Evolutionary conservation across 2,888 invertebrate species (phyloP).

Genomic region (Byasa hedistus): DNA sequence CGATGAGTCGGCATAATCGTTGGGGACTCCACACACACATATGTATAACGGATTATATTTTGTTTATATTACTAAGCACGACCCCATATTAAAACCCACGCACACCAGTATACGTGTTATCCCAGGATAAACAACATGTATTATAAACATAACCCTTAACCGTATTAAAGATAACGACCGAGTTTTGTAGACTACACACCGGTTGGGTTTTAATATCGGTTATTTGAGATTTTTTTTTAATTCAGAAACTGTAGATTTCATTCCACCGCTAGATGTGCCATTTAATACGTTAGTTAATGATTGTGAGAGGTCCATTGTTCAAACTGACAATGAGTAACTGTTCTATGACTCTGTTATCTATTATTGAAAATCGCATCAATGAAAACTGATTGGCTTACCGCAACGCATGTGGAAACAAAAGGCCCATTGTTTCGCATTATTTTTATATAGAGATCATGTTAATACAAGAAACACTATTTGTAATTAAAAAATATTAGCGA

Average conservation of each 20-base stretch:
- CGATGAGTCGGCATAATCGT: slow-evolving; percentile 31
- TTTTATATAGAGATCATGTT: background rate
- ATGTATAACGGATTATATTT: slow-evolving; percentile 32
- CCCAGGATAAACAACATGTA: slow-evolving; percentile 37
- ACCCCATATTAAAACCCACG: slow-evolving; percentile 55
- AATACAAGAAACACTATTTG: background rate
- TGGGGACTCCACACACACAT: slow-evolving; percentile 33
- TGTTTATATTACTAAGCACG: slow-evolving; percentile 57
- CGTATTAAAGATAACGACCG: slow-evolving; percentile 30
- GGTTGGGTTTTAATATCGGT: slow-evolving; percentile 21
- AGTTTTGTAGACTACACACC: slow-evolving; percentile 12
- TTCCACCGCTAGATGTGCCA: slow-evolving; percentile 17
- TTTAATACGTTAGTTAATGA: slow-evolving; percentile 33
- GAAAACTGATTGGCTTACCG: slow-evolving; percentile 21
- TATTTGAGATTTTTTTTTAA: slow-evolving; percentile 9
- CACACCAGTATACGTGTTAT: slow-evolving; percentile 45
- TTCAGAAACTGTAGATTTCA: slow-evolving; percentile 15
- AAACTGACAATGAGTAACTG: slow-evolving; percentile 35
- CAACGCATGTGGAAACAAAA: slow-evolving; percentile 18
- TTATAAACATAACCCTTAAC: slow-evolving; percentile 35
- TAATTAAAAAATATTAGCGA: background rate
- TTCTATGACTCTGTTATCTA: slow-evolving; percentile 29
- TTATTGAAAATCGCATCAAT: slow-evolving; percentile 29
- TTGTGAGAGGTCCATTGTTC: slow-evolving; percentile 42
- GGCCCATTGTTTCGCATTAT: slow-evolving; percentile 8